Evolutionary conservation across 92 coral and sea anemone species (phyloP), one percentile per base, ranked within the genome.

Genomic region (Umimayanthus chanpuru): DNA sequence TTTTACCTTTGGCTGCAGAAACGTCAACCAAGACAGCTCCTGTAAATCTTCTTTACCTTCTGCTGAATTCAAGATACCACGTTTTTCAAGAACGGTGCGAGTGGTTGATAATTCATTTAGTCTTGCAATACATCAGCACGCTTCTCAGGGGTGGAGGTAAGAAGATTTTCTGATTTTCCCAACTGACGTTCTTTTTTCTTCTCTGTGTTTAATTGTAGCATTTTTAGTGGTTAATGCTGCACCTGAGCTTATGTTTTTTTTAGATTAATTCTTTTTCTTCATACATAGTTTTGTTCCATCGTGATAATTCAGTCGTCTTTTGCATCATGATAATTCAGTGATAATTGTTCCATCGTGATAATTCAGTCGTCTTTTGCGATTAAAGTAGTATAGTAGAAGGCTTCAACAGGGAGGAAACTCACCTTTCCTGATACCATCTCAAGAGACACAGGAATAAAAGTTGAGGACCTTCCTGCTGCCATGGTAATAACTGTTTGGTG

Each of bases 81-180:
- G 58, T 0, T 1, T 3, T 53, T 53, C 58, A 53, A 53, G 58
- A 14, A 53, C 12, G 20, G 58, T 11, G 2, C 58, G 58, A 2
- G 58, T 53, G 11, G 58, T 53, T 53, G 58, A 20, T 40, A 79
- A 79, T 88, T 79, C 77, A 29, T 67, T 88, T 65, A 88, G 30
- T 20, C 79, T 76, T 40, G 66, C 79, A 88, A 39, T 1, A 88
- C 53, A 44, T 76, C 81, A 26, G 68, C 79, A 29, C 76, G 76
- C 38, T 88, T 88, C 73, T 38, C 80, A 7, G 90, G 87, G 79
- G 73, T 66, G 1, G 83, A 49, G 41, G 87, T 87, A 49, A 88
- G 90, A 36, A 25, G 14, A 38, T n/a, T 74, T 80, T 53, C n/a
- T 81, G 11, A 80, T 50, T 72, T 72, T 80, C 50, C 61, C 74